These are phyloP conservation scores for Leptinotarsa texana DNA, from an alignment of 1,140 invertebrate genomes.

Conservation along the genomic window DNA sequence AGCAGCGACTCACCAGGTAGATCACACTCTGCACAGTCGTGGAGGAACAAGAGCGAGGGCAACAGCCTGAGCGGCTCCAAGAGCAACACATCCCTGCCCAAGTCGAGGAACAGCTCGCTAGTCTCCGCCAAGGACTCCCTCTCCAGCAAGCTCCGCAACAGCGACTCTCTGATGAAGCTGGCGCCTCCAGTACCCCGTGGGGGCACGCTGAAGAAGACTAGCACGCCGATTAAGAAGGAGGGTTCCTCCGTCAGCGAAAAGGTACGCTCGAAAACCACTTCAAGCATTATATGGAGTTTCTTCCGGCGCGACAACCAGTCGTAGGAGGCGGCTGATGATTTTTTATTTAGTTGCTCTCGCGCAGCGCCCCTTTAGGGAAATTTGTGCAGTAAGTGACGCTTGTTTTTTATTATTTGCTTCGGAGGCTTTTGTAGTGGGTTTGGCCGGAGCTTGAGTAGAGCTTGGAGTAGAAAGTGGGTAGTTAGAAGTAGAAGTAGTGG, in stretches of 20 bases:
- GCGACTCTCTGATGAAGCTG: constrained; percentile 56
- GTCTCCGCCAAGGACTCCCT: constrained; percentile 63
- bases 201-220: constrained; percentile 37
- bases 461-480: constrained; percentile 4
- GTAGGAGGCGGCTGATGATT: constrained; percentile 39
- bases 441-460: constrained; percentile 9
- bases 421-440: background rate
- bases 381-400: constrained; percentile 52
- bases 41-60: constrained; percentile 54
- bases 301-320: constrained; percentile 61
- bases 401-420: constrained; percentile 48
- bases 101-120: constrained; percentile 56
- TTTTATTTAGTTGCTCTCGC: constrained; percentile 43
- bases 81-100: constrained; percentile 49
- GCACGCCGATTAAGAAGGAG: constrained; percentile 37
- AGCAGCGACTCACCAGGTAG: constrained; percentile 57
- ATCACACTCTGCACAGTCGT: constrained; percentile 58
- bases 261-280: constrained; percentile 68
- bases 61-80: constrained; percentile 42
- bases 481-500: constrained; percentile 11
- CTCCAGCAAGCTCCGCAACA: constrained; percentile 60
- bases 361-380: constrained; percentile 28
- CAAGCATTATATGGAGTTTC: constrained; percentile 67
- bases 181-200: constrained; percentile 29
- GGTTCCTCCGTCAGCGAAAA: constrained; percentile 54